Percentiles rank a stretch among this genome's conserved stretches.
phyloP scores from a whole-genome alignment of 2,113 vertebrate genomes.

The Murina feae region DNA sequence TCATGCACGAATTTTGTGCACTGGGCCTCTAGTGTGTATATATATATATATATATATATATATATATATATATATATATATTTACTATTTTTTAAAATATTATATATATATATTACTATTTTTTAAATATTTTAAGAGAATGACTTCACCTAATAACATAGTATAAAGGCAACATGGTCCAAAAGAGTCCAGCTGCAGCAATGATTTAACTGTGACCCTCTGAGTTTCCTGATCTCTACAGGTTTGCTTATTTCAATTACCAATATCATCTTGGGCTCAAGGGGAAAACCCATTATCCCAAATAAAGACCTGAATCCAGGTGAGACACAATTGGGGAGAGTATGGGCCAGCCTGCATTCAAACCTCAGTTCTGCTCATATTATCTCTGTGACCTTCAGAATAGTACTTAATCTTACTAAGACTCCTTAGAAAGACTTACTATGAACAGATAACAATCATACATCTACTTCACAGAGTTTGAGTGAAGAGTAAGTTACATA shows the following conservation, averaged over 20 bases:
- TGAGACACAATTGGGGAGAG: background rate
- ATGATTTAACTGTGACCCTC: background rate
- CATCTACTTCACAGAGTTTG: background rate
- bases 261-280: background rate
- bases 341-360: background rate
- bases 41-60: background rate
- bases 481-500: background rate
- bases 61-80: background rate
- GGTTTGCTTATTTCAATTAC: background rate
- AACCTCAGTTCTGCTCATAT: background rate
- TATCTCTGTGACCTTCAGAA: background rate
- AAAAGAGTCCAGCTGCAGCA: background rate
- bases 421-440: background rate
- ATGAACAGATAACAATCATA: background rate
- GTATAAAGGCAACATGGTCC: background rate
- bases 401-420: background rate
- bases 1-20: no score
- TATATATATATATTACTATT: background rate
- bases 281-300: background rate
- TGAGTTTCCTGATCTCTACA: background rate
- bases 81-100: no score
- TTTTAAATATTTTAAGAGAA: background rate
- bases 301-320: background rate
- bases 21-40: no score
- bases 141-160: background rate